Percentiles rank a stretch among this genome's conserved stretches.
Evolutionary conservation across 2,797 vertebrate genomes (phyloP).

Genomic region (Rhabdophis nuchalis): DNA sequence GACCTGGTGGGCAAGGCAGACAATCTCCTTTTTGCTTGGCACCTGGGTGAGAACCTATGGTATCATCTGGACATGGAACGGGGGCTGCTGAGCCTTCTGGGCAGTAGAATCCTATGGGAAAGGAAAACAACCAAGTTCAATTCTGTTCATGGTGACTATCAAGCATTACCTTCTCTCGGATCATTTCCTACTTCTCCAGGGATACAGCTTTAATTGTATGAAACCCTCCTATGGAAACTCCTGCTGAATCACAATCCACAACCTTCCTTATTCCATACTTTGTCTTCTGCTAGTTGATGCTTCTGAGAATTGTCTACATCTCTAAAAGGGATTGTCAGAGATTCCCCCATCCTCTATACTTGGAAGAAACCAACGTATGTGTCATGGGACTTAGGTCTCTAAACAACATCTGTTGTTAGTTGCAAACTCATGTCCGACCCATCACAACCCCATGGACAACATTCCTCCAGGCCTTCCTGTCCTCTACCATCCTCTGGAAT

Average conservation of each 20-base stretch:
- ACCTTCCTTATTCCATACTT: background rate
- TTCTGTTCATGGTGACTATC: background rate
- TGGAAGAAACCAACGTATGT: background rate
- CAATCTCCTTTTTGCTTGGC: constrained; percentile 78
- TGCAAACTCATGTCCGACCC: too few relatives aligned
- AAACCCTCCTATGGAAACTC: background rate
- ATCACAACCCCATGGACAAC: too few relatives aligned
- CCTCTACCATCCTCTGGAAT: too few relatives aligned
- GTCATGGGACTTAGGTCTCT: background rate
- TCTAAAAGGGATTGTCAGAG: background rate
- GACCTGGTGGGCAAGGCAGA: constrained; percentile 76
- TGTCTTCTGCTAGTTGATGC: background rate
- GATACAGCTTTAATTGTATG: background rate
- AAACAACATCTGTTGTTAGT: background rate
- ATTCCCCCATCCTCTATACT: background rate
- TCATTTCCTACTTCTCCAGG: background rate
- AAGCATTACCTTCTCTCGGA: background rate
- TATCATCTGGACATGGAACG: constrained; percentile 78
- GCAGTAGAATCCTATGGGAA: constrained; percentile 82
- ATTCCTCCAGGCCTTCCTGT: too few relatives aligned
- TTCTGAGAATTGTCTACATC: background rate
- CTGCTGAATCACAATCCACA: background rate
- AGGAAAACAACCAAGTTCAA: background rate
- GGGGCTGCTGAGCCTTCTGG: constrained; percentile 77
- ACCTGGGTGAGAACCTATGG: constrained; percentile 71